Evolutionary conservation across 2,797 vertebrate species (phyloP), one percentile per base, ranked within the genome.

Genomic region (Chloroceryle amazona): DNA sequence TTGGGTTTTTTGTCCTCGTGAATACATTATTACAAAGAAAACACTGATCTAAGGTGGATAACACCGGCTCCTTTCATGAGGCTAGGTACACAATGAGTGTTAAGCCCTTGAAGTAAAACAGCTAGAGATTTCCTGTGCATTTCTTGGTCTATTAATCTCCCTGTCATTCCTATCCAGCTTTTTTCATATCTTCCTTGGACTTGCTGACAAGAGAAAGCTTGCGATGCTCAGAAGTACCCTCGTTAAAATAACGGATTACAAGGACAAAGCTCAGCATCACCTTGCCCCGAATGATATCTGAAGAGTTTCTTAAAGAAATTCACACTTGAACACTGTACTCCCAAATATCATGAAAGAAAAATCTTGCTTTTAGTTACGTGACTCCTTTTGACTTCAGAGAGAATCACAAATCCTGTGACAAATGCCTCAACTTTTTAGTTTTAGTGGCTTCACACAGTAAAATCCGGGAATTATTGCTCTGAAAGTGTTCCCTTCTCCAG

Each of bases 341-440:
- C 14, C 16, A 22, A 14, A 28, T 25, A 7, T 23, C 52, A 47
- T 0, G 1, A 86, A 89, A 60, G 29, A 57, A 61, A 81, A 62
- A 51, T 3, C 39, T 41, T 41, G 13, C 35, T 86, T 86, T 51
- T 18, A n/a, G 26, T 79, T 31, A 5, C 2, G 11, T 4, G 13
- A 9, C 46, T 58, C 28, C 26, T 46, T 74, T 31, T 66, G 42
- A 16, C 41, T 91, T 46, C 44, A 23, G 51, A 28, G 17, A 57
- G 28, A 81, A 79, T 20, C 37, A 65, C 33, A 76, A 54, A 78
- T 39, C 5, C 28, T 11, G 9, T 22, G 57, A 51, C 31, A 51
- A 78, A 58, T 0, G 0, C 11, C 23, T n/a, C 14, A 8, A 4
- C 3, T 29, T 80, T 9, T 28, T 22, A 4, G 7, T 35, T 80